Evolutionary conservation across 2,797 vertebrate species (phyloP).

Genomic region (Choloepus didactylus): DNA sequence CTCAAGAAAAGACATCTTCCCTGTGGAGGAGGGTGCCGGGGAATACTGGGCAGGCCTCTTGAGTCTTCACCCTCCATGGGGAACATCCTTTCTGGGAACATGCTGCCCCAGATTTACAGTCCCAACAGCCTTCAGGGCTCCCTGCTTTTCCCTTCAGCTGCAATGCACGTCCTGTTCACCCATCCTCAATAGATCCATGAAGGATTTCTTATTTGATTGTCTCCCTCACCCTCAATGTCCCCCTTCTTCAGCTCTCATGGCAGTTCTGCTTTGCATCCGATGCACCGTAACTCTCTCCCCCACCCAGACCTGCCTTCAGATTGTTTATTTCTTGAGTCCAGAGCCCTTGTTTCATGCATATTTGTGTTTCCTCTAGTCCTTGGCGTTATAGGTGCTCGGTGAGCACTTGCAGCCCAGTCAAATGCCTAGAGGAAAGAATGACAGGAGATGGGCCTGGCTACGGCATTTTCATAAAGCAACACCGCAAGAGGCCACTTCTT

Average conservation of each 20-base stretch:
- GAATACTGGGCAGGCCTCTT: background rate
- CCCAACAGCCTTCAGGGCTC: background rate
- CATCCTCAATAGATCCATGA: background rate
- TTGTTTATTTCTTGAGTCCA: background rate
- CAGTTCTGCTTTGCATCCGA: background rate
- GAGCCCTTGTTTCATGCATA: background rate
- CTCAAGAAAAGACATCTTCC: background rate
- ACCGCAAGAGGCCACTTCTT: background rate
- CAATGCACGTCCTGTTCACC: background rate
- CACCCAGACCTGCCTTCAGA: background rate
- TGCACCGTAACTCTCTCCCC: background rate
- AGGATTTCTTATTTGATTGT: background rate
- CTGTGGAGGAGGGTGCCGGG: background rate
- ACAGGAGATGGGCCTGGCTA: background rate
- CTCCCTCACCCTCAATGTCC: background rate
- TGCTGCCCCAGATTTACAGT: background rate
- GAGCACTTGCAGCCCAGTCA: background rate
- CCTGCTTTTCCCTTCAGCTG: background rate
- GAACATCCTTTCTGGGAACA: background rate
- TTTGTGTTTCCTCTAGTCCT: background rate
- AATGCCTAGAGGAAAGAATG: background rate
- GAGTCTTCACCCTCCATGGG: background rate
- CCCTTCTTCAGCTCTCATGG: background rate
- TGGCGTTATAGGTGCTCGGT: background rate
- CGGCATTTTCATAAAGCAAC: background rate